phyloP scores from a whole-genome alignment of 2,888 invertebrate species.

The Dolichomitus sp. region DNA sequence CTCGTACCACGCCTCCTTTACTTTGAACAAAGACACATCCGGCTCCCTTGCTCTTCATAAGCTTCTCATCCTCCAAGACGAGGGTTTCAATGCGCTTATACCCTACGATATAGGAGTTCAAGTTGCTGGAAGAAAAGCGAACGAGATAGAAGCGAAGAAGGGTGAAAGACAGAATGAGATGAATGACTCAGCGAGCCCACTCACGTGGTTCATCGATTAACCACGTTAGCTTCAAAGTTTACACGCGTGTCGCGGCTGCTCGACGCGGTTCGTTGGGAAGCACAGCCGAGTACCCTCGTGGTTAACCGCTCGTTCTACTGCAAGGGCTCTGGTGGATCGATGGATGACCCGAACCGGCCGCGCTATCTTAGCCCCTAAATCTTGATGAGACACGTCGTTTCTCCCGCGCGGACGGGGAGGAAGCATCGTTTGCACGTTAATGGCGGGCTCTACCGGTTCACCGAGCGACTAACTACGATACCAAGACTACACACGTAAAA shows the following conservation, averaged over 20 bases:
- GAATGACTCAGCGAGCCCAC: slow-evolving; percentile 42
- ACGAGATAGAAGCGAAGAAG: slow-evolving; percentile 1
- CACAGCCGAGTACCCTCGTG: slow-evolving; percentile 41
- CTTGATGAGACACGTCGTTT: slow-evolving; percentile 69
- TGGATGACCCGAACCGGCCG: slow-evolving; percentile 64
- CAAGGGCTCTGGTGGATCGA: slow-evolving; percentile 59
- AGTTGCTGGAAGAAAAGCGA: slow-evolving; percentile 35
- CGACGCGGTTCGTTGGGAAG: slow-evolving; percentile 43
- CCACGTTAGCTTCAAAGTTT: slow-evolving; percentile 58
- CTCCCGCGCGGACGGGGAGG: slow-evolving; percentile 45
- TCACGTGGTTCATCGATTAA: slow-evolving; percentile 60
- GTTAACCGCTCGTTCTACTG: slow-evolving; percentile 47
- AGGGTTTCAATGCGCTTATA: background rate
- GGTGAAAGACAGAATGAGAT: slow-evolving; percentile 42
- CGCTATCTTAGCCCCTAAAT: slow-evolving; percentile 67
- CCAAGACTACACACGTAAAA: slow-evolving; percentile 30
- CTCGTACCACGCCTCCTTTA: slow-evolving; percentile 50
- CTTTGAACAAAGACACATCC: slow-evolving; percentile 51
- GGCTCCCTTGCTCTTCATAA: slow-evolving; percentile 21
- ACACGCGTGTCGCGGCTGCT: slow-evolving; percentile 39
- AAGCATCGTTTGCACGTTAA: slow-evolving; percentile 62
- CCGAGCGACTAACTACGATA: slow-evolving; percentile 62
- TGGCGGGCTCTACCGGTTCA: slow-evolving; percentile 58
- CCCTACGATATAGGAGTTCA: slow-evolving; percentile 5
- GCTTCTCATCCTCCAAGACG: slow-evolving; percentile 24